phyloP scores from a whole-genome alignment of 2,888 invertebrate genomes.

The Maniola hyperantus region DNA sequence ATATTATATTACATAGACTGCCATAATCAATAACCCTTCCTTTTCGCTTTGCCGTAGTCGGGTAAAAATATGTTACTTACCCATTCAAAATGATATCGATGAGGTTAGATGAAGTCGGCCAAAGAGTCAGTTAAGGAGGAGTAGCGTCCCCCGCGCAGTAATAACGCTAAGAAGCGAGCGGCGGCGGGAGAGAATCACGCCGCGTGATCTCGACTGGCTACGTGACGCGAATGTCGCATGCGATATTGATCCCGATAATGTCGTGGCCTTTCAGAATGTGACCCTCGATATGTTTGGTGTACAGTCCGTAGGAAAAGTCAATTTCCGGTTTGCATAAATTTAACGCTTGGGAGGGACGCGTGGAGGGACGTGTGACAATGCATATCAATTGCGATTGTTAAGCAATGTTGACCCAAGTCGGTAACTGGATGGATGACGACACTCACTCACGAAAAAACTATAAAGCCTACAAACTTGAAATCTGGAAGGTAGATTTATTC shows the following conservation, averaged over 20 bases:
- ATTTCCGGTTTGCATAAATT: conserved; percentile 4
- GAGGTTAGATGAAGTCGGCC: conserved; percentile 22
- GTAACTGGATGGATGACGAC: no score
- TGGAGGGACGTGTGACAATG: neutral
- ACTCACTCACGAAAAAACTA: no score
- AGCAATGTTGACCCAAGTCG: no score
- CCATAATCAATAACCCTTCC: no score
- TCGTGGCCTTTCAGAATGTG: conserved; percentile 34
- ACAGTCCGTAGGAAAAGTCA: conserved; percentile 15
- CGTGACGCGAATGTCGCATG: conserved; percentile 45
- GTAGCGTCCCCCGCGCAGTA: conserved; percentile 41
- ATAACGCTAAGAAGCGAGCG: conserved; percentile 46
- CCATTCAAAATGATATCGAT: conserved; percentile 26
- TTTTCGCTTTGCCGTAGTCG: no score
- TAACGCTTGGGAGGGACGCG: no score
- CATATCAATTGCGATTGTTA: no score
- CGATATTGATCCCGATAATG: conserved; percentile 41
- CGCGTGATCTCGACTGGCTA: conserved; percentile 47
- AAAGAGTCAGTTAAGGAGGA: conserved; percentile 39
- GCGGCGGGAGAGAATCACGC: conserved; percentile 49
- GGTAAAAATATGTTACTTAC: conserved; percentile 11
- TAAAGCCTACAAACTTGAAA: no score
- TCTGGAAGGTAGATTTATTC: no score
- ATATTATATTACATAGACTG: no score
- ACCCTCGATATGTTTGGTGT: conserved; percentile 23